Evolutionary conservation across 2,888 invertebrate genomes (phyloP), one percentile per base, ranked within the genome.

Genomic region (Cyaniris semiargus): DNA sequence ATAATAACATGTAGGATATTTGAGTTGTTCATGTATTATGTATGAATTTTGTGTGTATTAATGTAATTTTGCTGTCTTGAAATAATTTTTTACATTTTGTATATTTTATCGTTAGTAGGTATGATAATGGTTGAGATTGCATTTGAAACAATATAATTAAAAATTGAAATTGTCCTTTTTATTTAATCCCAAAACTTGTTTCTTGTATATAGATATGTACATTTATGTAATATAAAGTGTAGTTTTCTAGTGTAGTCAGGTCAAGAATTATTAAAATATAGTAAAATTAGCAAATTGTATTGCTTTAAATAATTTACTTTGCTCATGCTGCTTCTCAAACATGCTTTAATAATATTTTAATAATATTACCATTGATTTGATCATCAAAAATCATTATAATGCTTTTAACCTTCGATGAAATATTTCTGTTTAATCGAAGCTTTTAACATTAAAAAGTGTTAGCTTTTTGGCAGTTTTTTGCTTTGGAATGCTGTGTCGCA

Each of bases 21-120:
- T 85, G 83, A 81, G 76, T 81, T 79, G 83, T 83, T 84, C 81
- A 83, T 79, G 80, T 84, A 81, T 85, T 83, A 83, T 83, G 86
- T 86, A 83, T 83, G 86, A 86, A 85, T 85, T 84, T 86, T 86
- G 85, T 87, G 88, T 88, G 78, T 78, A 84, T 86, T 84, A 88
- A 87, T 87, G 85, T 81, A 79, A 77, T 80, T 79, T 78, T 79
- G 79, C 72, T 78, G 80, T 80, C 80, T 76, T 86, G 87, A 89
- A 90, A 85, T 86, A 85, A 87, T 93, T 93, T 93, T 93, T 90
- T 93, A 93, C 90, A 90, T 92, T 93, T 93, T 93, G 87, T 93
- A 93, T n/a, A n/a, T n/a, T 90, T 66, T 90, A 89, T 86, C 86
- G 92, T 66, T 27, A 27, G 27, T 27, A 27, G 66, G 91, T 93